Evolutionary conservation across 1,140 invertebrate species (phyloP), one percentile per base, ranked within the genome.

Genomic region (Riptortus pedestris): DNA sequence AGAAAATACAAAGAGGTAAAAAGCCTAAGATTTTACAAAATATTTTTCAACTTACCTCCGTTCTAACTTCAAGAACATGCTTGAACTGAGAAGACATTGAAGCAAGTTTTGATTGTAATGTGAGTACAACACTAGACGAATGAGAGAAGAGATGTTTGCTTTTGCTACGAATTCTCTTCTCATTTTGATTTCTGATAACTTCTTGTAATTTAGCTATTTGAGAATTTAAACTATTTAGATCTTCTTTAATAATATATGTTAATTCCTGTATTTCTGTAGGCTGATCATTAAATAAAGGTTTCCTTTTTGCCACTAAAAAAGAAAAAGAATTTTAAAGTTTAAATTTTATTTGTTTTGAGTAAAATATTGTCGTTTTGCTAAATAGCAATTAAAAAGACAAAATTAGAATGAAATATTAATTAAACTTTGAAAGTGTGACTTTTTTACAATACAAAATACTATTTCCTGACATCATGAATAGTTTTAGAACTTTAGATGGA

Each of bases 71-170:
- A 47, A 91, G 74, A 52, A 91, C 87, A 73, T 79, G 87, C 78
- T 98, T 96, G 72, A 98, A 99, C 74, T 96, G 90, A 69, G 88
- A 94, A 9, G 94, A 96, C 88, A 99, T 97, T 67, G 85, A 87
- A 24, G 94, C 96, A 67, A 99, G 77, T 75, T 96, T 93, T 9
- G 94, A 96, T 78, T 99, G 95, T 58, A 97, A 76, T 11, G 90
- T 85, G 67, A 97, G 80, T 2, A 96, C 96, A 61, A 99, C 92
- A 72, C 91, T 94, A 43, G 92, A 94, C 48, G 94, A 96, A 83
- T 98, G 95, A 68, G 91, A 93, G 69, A 93, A 85, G 74, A 95
- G 81, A 75, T 96, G 91, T 71, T 84, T 83, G 24, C 65, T 62
- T 48, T 85, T 85, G 74, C 83, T 84, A 4, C 77, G 74, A 58